Evolutionary conservation across 2,797 vertebrate species (phyloP).

Genomic region (Epinephelus malabaricus): DNA sequence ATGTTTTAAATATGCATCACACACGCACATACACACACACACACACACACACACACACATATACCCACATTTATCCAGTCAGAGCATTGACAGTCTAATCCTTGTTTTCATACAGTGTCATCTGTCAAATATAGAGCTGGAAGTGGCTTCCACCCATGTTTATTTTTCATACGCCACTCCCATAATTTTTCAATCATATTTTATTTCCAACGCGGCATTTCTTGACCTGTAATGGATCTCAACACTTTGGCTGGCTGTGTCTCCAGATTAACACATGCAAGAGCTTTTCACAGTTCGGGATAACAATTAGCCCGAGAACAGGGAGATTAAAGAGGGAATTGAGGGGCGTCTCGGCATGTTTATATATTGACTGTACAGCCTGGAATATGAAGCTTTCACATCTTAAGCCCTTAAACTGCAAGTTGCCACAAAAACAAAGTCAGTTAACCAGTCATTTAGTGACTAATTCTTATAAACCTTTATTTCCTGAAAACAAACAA

Average conservation of each 20-base stretch:
- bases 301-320: conserved; percentile 42
- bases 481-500: background rate
- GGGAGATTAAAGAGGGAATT: conserved; percentile 31
- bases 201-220: conserved; percentile 50
- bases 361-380: background rate
- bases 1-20: conserved; percentile 84
- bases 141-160: conserved; percentile 65
- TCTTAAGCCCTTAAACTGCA: conserved; percentile 4
- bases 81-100: conserved; percentile 65
- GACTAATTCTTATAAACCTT: background rate
- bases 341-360: conserved; percentile 12
- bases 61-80: conserved; percentile 59
- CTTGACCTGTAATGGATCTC: conserved; percentile 31
- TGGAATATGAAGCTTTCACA: background rate
- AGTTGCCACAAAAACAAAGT: background rate
- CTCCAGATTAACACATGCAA: conserved; percentile 41
- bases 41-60: conserved; percentile 6
- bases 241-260: conserved; percentile 27
- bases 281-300: conserved; percentile 30
- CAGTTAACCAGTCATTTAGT: background rate
- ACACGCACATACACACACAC: conserved; percentile 34
- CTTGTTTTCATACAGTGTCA: conserved; percentile 72
- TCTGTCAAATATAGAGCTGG: conserved; percentile 67
- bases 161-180: conserved; percentile 66
- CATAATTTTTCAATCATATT: conserved; percentile 63